Evolutionary conservation across 2,113 vertebrate genomes (phyloP).

Genomic region (Chroicocephalus ridibundus): DNA sequence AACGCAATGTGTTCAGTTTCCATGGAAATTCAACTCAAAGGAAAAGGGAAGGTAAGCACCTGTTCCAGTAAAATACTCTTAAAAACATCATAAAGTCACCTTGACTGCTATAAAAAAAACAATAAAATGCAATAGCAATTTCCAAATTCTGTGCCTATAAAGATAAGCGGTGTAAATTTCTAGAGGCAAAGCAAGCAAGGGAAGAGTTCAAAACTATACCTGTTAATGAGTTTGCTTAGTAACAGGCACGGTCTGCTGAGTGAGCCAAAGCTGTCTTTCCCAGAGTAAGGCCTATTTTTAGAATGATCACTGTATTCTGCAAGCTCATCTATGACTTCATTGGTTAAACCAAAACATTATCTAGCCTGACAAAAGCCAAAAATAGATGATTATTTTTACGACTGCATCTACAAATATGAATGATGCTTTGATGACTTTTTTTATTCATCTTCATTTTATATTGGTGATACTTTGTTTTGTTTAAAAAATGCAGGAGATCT

Average conservation of each 20-base stretch:
- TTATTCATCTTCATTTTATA: not conserved
- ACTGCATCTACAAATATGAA: not conserved
- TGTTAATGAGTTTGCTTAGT: not conserved
- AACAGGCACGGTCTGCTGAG: not conserved
- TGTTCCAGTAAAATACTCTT: not conserved
- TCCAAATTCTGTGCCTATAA: not conserved
- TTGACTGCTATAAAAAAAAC: not conserved
- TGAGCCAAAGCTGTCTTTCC: not conserved
- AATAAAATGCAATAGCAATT: not conserved
- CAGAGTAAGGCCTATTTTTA: slow-evolving; percentile 44
- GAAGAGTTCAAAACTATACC: not conserved
- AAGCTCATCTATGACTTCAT: not conserved
- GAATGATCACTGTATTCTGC: not conserved
- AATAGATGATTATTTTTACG: not conserved
- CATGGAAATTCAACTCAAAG: slow-evolving; percentile 37
- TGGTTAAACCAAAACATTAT: not conserved
- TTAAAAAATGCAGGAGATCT: not conserved
- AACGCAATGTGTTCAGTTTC: not conserved
- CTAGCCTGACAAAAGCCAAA: not conserved
- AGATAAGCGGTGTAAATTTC: not conserved
- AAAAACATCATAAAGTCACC: not conserved
- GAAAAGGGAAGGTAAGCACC: not conserved
- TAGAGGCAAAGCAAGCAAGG: not conserved
- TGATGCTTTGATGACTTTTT: not conserved
- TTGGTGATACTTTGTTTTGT: not conserved